Percentiles rank a stretch among this genome's conserved stretches.
These are phyloP conservation scores for Actinia tenebrosa DNA, from an alignment of 64 coral and sea anemone species.

Conservation along the genomic window DNA sequence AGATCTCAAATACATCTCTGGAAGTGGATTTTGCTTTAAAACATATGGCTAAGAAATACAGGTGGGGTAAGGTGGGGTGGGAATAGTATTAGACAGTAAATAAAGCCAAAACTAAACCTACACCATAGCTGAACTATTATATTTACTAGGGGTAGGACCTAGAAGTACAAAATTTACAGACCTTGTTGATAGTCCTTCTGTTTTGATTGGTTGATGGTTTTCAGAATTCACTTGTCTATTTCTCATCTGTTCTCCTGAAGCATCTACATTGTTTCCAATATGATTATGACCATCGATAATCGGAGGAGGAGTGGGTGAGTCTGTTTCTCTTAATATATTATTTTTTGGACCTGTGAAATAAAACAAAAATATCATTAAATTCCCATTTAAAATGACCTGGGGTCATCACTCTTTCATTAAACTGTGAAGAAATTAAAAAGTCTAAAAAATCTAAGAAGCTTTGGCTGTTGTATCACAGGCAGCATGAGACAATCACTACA, in stretches of 20 bases:
- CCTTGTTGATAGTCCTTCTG: conserved; percentile 59
- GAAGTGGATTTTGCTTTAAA: no score
- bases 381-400: not conserved
- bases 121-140: no score
- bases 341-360: conserved; percentile 32
- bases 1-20: no score
- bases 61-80: no score
- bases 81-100: no score
- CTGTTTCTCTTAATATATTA: conserved; percentile 39
- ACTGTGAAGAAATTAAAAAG: not conserved
- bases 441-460: no score
- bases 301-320: conserved; percentile 69
- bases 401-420: not conserved
- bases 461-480: no score
- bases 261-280: conserved; percentile 48
- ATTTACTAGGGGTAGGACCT: not conserved
- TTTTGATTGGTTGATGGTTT: conserved; percentile 40
- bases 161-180: not conserved
- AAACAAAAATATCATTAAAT: not conserved
- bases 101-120: no score
- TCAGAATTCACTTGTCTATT: conserved; percentile 53
- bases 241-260: conserved; percentile 38
- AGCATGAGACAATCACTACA: no score
- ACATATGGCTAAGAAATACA: no score
- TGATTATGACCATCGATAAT: conserved; percentile 48